Conservation (phyloP, 1,140 invertebrate species). For the Rhizoglyphus robini region DNA sequence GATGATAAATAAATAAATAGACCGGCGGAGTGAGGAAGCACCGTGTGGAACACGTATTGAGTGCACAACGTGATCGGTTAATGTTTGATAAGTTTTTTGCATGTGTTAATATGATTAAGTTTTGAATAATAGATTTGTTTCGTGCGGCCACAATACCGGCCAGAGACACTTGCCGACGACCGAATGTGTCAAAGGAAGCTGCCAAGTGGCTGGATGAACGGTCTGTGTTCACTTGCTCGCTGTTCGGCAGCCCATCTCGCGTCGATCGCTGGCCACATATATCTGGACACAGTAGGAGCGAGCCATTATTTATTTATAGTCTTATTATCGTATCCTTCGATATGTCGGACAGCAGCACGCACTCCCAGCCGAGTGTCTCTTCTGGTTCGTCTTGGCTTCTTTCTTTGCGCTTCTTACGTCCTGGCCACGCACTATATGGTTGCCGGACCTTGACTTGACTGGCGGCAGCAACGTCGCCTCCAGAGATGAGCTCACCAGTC, state of each 20-base stretch:
- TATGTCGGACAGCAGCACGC: too few species aligned
- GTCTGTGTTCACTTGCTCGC: too few species aligned
- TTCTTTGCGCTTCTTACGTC: not conserved
- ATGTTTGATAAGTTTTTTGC: constrained; percentile 18
- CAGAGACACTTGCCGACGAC: not conserved
- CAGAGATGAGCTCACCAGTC: not conserved
- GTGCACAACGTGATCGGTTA: not conserved
- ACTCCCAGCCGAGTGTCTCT: not conserved
- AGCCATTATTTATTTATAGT: constrained; percentile 10
- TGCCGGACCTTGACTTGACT: not conserved
- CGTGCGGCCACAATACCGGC: not conserved
- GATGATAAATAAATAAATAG: constrained; percentile 2
- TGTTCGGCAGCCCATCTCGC: too few species aligned
- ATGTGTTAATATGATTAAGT: constrained; percentile 17
- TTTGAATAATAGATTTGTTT: constrained; percentile 14
- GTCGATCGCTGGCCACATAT: too few species aligned
- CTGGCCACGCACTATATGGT: not conserved
- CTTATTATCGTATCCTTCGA: not conserved
- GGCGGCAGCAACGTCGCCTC: not conserved
- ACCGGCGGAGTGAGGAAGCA: not conserved
- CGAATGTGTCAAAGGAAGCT: too few species aligned
- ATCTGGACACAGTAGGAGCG: not conserved
- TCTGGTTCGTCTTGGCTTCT: not conserved
- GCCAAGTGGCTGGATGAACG: too few species aligned
- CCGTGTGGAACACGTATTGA: not conserved